phyloP scores from a whole-genome alignment of 2,113 vertebrate species.

The Nymphicus hollandicus region DNA sequence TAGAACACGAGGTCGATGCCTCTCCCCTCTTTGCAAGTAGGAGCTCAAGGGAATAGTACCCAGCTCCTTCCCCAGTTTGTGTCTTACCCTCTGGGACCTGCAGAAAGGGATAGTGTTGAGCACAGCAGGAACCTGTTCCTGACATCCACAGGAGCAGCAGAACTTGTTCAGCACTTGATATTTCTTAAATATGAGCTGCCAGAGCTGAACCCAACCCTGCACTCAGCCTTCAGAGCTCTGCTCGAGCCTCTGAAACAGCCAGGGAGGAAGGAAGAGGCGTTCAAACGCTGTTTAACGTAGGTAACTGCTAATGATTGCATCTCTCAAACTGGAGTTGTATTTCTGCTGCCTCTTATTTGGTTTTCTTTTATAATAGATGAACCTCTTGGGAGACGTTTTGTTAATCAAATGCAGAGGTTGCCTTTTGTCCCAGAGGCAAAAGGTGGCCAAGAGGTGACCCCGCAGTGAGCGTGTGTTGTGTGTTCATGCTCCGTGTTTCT shows the following conservation, averaged over 20 bases:
- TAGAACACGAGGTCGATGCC: accelerated
- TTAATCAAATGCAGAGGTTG: not conserved
- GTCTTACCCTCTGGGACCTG: not conserved
- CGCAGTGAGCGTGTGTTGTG: accelerated
- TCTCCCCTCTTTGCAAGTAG: not conserved
- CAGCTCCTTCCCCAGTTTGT: not conserved
- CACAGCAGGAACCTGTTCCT: not conserved
- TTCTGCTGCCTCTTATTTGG: not conserved
- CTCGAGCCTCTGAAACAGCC: not conserved
- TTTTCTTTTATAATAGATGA: not conserved
- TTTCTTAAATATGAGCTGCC: not conserved
- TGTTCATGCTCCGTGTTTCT: not conserved
- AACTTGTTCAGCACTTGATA: not conserved
- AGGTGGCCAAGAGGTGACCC: not conserved
- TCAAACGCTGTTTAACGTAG: accelerated
- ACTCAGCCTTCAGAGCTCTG: not conserved
- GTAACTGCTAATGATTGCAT: not conserved
- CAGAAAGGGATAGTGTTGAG: not conserved
- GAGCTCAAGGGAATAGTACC: not conserved
- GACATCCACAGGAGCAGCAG: not conserved
- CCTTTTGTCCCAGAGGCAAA: not conserved
- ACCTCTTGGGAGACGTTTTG: not conserved
- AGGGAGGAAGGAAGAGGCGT: not conserved
- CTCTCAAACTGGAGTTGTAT: not conserved
- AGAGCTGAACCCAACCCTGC: not conserved